These are phyloP conservation scores for Megalops atlanticus DNA, from an alignment of 2,113 vertebrate genomes.

Conservation along the genomic window DNA sequence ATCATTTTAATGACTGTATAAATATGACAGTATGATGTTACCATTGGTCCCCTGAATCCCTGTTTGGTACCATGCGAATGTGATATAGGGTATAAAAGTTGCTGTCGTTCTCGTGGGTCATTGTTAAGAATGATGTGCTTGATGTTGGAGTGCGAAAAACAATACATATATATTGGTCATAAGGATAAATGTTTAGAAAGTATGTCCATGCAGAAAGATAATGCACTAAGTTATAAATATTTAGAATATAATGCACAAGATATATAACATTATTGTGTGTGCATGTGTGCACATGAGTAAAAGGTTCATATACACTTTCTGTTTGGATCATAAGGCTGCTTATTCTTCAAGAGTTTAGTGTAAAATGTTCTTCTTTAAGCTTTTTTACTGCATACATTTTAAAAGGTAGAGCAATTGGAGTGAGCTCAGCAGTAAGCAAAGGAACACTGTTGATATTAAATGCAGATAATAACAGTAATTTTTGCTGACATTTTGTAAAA, in stretches of 20 bases:
- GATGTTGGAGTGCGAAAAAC: too few species aligned
- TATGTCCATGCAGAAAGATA: too few species aligned
- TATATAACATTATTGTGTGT: too few species aligned
- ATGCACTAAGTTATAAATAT: background rate
- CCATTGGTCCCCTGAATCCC: too few species aligned
- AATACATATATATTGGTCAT: too few species aligned
- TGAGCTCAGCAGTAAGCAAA: background rate
- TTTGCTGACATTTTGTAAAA: constrained; percentile 43
- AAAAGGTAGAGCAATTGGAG: background rate
- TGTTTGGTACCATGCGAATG: too few species aligned
- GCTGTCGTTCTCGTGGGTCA: too few species aligned
- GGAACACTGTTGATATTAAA: constrained; percentile 20
- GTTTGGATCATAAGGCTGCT: background rate
- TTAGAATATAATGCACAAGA: background rate
- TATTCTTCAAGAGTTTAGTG: background rate
- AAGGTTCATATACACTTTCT: background rate
- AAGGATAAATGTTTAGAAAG: too few species aligned
- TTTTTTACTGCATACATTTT: background rate
- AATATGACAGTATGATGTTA: too few species aligned
- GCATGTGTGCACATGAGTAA: background rate
- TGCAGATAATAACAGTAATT: constrained; percentile 40
- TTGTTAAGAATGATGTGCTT: too few species aligned
- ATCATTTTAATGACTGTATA: too few species aligned
- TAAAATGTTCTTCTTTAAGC: background rate
- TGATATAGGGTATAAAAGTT: too few species aligned